A percentile compares a stretch with the other conserved stretches of the same genome.
Evolutionary conservation across 2,113 vertebrate genomes (phyloP).

Genomic region (Cyanoderma ruficeps): DNA sequence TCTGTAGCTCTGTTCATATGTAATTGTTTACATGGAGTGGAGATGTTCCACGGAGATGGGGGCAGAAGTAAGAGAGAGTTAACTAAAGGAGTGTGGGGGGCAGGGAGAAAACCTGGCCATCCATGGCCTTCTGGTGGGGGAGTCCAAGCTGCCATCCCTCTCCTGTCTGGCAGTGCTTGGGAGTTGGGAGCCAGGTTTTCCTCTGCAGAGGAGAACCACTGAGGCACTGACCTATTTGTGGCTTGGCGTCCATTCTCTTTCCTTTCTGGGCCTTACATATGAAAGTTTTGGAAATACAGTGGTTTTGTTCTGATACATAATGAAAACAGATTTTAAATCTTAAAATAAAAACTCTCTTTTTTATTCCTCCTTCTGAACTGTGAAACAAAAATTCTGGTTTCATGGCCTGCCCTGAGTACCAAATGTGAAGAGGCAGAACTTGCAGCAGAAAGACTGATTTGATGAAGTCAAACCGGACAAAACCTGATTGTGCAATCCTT

Average conservation of each 20-base stretch:
- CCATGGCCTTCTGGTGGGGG: not conserved
- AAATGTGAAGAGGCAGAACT: conserved; percentile 39
- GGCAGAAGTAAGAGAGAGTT: not conserved
- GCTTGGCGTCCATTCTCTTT: not conserved
- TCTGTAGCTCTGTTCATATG: not conserved
- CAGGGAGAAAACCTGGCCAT: not conserved
- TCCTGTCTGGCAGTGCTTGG: not conserved
- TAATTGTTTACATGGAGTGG: not conserved
- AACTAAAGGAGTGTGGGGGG: not conserved
- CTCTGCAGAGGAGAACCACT: not conserved
- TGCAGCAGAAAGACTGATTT: conserved; percentile 34
- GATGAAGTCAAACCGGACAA: conserved; percentile 46
- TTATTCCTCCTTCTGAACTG: not conserved
- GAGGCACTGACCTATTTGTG: not conserved
- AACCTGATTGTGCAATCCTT: conserved; percentile 58
- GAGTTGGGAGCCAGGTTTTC: not conserved
- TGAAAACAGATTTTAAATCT: not conserved
- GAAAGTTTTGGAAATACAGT: not conserved
- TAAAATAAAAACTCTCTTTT: not conserved
- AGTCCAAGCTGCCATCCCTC: not conserved
- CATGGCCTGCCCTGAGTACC: not conserved
- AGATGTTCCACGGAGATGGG: conserved; percentile 7
- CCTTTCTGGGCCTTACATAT: not conserved
- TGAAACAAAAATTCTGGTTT: conserved; percentile 26
- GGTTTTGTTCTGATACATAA: not conserved